These are phyloP conservation scores for Danionella dracula DNA, from an alignment of 2,797 vertebrate genomes.

Conservation along the genomic window DNA sequence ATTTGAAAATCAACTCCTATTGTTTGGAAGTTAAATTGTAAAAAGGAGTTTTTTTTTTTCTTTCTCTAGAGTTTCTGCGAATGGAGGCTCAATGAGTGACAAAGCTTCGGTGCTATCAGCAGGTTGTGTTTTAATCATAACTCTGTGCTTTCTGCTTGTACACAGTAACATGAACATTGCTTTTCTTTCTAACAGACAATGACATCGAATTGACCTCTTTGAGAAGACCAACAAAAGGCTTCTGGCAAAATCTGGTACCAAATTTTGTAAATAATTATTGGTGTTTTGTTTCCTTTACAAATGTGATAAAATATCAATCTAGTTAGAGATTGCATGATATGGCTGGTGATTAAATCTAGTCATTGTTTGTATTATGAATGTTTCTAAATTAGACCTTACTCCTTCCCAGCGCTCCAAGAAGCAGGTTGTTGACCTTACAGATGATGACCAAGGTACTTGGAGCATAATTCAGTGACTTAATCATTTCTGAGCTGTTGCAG, in stretches of 20 bases:
- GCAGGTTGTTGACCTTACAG: conserved; percentile 29
- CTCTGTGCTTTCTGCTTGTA: neutral
- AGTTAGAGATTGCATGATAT: too few relatives aligned
- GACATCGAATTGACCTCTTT: neutral
- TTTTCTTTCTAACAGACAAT: neutral
- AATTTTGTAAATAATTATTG: neutral
- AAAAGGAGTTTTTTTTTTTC: neutral
- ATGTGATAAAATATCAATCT: too few relatives aligned
- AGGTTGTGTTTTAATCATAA: conserved; percentile 14
- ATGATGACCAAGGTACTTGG: conserved; percentile 21
- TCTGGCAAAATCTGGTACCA: conserved; percentile 42
- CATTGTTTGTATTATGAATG: too few relatives aligned
- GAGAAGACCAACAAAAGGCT: conserved; percentile 33
- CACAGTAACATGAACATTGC: neutral
- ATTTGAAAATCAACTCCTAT: too few relatives aligned
- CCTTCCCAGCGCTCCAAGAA: conserved; percentile 20
- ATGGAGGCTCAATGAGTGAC: conserved; percentile 5
- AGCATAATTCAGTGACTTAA: neutral
- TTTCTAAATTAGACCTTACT: too few relatives aligned
- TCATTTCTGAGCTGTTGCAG: neutral
- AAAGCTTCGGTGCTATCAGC: conserved; percentile 1
- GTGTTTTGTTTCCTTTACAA: neutral
- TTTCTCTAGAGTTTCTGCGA: neutral
- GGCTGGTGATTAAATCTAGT: too few relatives aligned
- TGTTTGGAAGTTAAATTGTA: too few relatives aligned